Conservation (phyloP, 2,888 invertebrate genomes). For the Baronia brevicornis region DNA sequence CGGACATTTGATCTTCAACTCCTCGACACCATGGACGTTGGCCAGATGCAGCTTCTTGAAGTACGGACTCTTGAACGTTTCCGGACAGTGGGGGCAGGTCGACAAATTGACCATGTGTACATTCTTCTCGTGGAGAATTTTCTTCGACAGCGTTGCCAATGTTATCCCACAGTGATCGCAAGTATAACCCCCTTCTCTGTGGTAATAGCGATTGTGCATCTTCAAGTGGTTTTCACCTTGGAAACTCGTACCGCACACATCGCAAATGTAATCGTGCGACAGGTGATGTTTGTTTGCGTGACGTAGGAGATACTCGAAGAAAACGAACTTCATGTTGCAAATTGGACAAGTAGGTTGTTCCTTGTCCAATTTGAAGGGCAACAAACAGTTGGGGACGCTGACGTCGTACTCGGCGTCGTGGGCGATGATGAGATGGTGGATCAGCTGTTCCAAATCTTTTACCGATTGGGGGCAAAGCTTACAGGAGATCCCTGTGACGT, state of each 20-base stretch:
- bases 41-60: conserved; percentile 60
- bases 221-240: conserved; percentile 66
- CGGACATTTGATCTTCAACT: conserved; percentile 61
- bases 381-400: conserved; percentile 54
- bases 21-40: conserved; percentile 58
- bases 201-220: conserved; percentile 67
- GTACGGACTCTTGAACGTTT: conserved; percentile 62
- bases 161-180: conserved; percentile 67
- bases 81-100: conserved; percentile 58
- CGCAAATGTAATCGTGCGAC: conserved; percentile 64
- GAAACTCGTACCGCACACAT: conserved; percentile 64
- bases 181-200: conserved; percentile 57
- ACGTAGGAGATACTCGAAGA: conserved; percentile 58
- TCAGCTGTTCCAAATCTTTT: conserved; percentile 49
- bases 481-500: conserved; percentile 52
- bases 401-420: conserved; percentile 65
- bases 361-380: conserved; percentile 59
- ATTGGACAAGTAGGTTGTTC: conserved; percentile 56
- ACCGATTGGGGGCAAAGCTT: conserved; percentile 47
- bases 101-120: conserved; percentile 53
- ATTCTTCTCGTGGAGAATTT: conserved; percentile 61
- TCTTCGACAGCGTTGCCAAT: conserved; percentile 58
- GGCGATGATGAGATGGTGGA: conserved; percentile 61
- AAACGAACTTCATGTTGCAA: conserved; percentile 59
- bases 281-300: conserved; percentile 65